Evolutionary conservation across 1,140 invertebrate genomes (phyloP).

Genomic region (Leptinotarsa lineolata): DNA sequence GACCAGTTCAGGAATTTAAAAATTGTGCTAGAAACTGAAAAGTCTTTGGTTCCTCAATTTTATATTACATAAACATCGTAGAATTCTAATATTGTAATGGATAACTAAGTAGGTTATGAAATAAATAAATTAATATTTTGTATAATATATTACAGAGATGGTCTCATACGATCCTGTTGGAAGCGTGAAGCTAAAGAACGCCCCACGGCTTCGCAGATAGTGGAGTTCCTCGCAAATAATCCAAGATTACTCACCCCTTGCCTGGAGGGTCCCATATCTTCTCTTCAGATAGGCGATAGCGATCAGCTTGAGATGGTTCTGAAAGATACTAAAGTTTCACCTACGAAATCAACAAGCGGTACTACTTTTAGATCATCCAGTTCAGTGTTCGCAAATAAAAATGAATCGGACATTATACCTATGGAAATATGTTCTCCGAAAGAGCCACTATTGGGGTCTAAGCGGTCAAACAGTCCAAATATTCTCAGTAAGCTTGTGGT

Average conservation of each 20-base stretch:
- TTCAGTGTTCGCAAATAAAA: constrained; percentile 20
- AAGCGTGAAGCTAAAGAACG: constrained; percentile 69
- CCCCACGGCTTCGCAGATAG: constrained; percentile 75
- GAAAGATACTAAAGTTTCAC: constrained; percentile 14
- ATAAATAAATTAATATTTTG: background rate
- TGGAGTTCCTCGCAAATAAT: constrained; percentile 77
- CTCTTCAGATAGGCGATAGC: constrained; percentile 69
- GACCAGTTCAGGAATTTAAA: background rate
- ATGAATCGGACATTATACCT: constrained; percentile 43
- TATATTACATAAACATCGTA: too few species aligned
- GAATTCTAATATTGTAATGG: too few species aligned
- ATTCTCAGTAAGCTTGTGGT: constrained; percentile 32
- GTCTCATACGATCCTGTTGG: constrained; percentile 79
- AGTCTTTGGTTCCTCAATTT: background rate
- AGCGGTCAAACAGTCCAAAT: constrained; percentile 39
- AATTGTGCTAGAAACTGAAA: background rate
- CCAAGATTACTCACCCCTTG: constrained; percentile 78
- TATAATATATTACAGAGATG: constrained; percentile 62
- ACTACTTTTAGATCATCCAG: background rate
- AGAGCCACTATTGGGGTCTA: constrained; percentile 46
- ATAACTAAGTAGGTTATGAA: background rate
- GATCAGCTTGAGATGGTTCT: constrained; percentile 60
- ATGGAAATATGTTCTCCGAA: constrained; percentile 50
- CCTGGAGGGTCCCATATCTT: constrained; percentile 74
- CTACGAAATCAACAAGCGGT: constrained; percentile 19